Conservation (phyloP, 64 coral and sea anemone species). For the Astreopora myriophthalma region DNA sequence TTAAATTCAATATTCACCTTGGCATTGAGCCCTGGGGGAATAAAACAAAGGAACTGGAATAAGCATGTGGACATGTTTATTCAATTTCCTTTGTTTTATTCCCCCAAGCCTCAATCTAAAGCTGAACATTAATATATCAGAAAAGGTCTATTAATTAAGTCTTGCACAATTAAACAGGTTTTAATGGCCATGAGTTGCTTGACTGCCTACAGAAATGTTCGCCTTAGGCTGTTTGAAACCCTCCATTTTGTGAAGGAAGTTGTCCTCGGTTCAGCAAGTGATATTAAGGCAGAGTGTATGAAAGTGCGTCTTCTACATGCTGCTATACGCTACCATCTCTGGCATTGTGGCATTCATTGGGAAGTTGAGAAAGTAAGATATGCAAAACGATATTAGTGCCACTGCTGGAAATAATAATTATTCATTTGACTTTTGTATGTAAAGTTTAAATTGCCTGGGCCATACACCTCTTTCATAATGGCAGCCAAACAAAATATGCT, state of each 20-base stretch:
- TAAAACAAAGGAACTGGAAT: too few relatives aligned
- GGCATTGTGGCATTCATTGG: neutral
- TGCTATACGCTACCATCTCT: constrained; percentile 20
- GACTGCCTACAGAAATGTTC: constrained; percentile 16
- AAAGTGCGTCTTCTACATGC: constrained; percentile 47
- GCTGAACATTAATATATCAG: neutral
- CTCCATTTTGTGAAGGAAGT: constrained; percentile 46
- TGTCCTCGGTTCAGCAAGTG: constrained; percentile 1
- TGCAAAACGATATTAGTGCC: too few relatives aligned
- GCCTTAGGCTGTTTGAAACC: constrained; percentile 48
- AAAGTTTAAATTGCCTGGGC: too few relatives aligned
- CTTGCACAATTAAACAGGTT: neutral
- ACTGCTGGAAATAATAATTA: too few relatives aligned
- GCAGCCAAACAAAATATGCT: too few relatives aligned
- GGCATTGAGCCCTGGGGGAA: too few relatives aligned
- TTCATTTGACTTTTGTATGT: too few relatives aligned
- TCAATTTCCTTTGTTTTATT: too few relatives aligned
- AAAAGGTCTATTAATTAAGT: neutral
- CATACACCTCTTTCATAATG: too few relatives aligned
- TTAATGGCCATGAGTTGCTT: constrained; percentile 17
- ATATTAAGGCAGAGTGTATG: constrained; percentile 18
- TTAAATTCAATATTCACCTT: too few relatives aligned
- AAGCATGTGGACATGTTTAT: too few relatives aligned
- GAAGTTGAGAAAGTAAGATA: constrained; percentile 36
- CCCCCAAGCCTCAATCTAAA: too few relatives aligned